Evolutionary conservation across 2,888 invertebrate species (phyloP).

Genomic region (Napeogenes inachia): DNA sequence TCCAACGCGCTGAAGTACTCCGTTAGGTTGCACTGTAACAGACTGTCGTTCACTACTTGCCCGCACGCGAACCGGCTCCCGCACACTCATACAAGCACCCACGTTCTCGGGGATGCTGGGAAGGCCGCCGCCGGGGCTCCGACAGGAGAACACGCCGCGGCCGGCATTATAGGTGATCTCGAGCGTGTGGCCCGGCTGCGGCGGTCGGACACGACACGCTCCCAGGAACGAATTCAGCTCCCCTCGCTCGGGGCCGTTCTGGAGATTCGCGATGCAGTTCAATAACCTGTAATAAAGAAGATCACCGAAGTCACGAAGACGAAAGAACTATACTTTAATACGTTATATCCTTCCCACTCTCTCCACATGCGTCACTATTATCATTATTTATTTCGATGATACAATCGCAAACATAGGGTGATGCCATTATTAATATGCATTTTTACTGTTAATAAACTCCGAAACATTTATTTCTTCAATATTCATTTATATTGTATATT

Average conservation of each 20-base stretch:
- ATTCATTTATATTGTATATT: no score
- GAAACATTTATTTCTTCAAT: no score
- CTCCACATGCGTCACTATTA: no score
- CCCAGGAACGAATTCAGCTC: slow-evolving; percentile 61
- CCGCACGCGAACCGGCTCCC: no score
- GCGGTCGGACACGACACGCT: slow-evolving; percentile 62
- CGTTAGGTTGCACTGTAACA: slow-evolving; percentile 92
- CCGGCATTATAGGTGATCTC: slow-evolving; percentile 63
- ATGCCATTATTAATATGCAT: no score
- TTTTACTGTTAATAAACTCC: no score
- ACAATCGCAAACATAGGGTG: no score
- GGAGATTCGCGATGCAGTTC: slow-evolving; percentile 88
- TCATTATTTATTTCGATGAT: no score
- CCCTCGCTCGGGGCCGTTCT: slow-evolving; percentile 68
- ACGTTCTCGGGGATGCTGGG: slow-evolving; percentile 98
- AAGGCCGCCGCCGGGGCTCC: slow-evolving; percentile 89
- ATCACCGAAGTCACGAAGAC: no score
- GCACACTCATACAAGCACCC: slow-evolving; percentile 58
- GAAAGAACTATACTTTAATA: no score
- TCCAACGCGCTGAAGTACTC: slow-evolving; percentile 99
- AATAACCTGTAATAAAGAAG: slow-evolving; percentile 78
- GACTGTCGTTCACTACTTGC: not conserved
- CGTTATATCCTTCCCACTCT: no score
- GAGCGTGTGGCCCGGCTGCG: slow-evolving; percentile 63
- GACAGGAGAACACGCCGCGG: slow-evolving; percentile 69